Percentiles rank a stretch among this genome's conserved stretches.
Evolutionary conservation across 2,888 invertebrate genomes (phyloP).

Genomic region (Oscheius myriophilus): DNA sequence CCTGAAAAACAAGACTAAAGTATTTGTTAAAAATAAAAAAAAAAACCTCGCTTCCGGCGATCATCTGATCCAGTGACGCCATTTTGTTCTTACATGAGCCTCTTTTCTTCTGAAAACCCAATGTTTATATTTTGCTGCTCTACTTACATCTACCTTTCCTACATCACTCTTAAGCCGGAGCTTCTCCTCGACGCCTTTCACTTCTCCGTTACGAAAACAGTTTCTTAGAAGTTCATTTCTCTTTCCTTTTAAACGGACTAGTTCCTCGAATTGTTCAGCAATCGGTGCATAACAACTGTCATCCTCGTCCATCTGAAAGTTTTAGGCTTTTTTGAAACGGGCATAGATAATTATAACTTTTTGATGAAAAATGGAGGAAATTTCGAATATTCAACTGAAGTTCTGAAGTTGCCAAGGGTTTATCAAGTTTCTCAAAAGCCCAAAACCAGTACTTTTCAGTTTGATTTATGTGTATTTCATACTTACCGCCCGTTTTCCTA

Average conservation of each 20-base stretch:
- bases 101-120: constrained; percentile 18
- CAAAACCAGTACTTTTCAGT: not conserved
- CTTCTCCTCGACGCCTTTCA: constrained; percentile 16
- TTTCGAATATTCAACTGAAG: not conserved
- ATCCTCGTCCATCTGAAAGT: constrained; percentile 16
- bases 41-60: constrained; percentile 16
- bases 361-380: not conserved
- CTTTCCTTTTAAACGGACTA: constrained; percentile 12
- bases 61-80: constrained; percentile 19
- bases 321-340: not conserved
- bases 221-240: constrained; percentile 22
- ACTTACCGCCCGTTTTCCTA: constrained; percentile 12
- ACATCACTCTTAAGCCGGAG: constrained; percentile 1
- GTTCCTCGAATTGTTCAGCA: constrained; percentile 16
- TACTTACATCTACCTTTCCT: constrained; percentile 5
- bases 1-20: constrained; percentile 13
- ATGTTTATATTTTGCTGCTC: not conserved
- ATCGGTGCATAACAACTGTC: constrained; percentile 27
- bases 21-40: not conserved
- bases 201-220: constrained; percentile 23
- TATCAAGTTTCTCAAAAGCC: not conserved
- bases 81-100: constrained; percentile 24
- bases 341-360: not conserved
- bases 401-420: not conserved
- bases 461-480: not conserved